phyloP scores from a whole-genome alignment of 2,888 invertebrate species.

The Ornithoptera priamus region DNA sequence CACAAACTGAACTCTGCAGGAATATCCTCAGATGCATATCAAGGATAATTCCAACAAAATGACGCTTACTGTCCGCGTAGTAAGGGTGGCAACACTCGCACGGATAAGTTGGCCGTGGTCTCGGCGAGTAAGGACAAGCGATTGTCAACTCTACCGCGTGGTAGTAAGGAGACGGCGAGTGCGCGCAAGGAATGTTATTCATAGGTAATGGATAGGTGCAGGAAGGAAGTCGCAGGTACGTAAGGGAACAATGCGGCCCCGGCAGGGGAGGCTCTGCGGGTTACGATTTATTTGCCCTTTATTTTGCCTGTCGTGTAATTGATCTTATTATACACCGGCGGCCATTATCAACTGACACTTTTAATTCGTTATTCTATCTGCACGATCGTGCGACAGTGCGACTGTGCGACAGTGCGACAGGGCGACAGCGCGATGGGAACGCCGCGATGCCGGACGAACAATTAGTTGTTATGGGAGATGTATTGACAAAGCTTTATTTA shows the following conservation, averaged over 20 bases:
- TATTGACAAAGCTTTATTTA: too few species aligned
- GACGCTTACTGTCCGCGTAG: too few species aligned
- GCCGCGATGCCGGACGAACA: too few species aligned
- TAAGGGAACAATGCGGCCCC: slow-evolving; percentile 43
- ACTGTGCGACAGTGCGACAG: too few species aligned
- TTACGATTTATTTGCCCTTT: slow-evolving; percentile 6
- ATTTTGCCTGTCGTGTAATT: slow-evolving; percentile 8
- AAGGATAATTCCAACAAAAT: background rate
- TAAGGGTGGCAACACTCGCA: too few species aligned
- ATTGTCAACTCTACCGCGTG: background rate
- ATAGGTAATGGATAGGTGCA: slow-evolving; percentile 70
- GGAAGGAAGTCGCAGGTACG: slow-evolving; percentile 78
- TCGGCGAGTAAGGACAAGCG: background rate
- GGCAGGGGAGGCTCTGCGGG: slow-evolving; percentile 3
- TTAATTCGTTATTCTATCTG: background rate
- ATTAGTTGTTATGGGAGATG: too few species aligned
- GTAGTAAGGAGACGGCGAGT: slow-evolving; percentile 45
- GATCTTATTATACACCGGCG: slow-evolving; percentile 1
- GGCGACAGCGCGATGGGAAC: too few species aligned
- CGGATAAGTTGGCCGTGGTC: too few species aligned
- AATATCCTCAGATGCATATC: slow-evolving; percentile 6
- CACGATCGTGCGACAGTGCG: too few species aligned
- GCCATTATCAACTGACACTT: background rate
- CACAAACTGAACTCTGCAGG: slow-evolving; percentile 8
- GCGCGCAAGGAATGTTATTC: slow-evolving; percentile 71